These are phyloP conservation scores for Brachionus rotundiformis DNA, from an alignment of 1,140 invertebrate species.

Conservation along the genomic window DNA sequence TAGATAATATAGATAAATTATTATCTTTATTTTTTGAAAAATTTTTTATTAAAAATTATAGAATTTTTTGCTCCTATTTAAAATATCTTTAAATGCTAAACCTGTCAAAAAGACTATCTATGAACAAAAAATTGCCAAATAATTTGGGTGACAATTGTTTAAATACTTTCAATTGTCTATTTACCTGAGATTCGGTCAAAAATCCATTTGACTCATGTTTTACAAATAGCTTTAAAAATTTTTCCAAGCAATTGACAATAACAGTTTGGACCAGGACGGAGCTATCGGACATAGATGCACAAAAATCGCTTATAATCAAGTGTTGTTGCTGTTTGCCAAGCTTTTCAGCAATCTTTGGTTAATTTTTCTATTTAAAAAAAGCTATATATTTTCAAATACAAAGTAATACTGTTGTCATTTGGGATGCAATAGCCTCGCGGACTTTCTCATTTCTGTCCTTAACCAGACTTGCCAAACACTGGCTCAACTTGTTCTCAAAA, in stretches of 20 bases:
- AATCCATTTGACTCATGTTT: conserved; percentile 39
- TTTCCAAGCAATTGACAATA: not conserved
- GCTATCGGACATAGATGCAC: not conserved
- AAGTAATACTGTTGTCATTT: not conserved
- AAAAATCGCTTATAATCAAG: conserved; percentile 45
- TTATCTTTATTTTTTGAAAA: too few relatives aligned
- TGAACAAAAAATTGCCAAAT: too few relatives aligned
- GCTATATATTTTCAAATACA: not conserved
- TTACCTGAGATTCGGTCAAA: conserved; percentile 20
- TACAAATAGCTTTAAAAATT: conserved; percentile 33
- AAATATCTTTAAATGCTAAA: too few relatives aligned
- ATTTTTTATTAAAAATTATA: too few relatives aligned
- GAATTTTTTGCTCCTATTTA: too few relatives aligned
- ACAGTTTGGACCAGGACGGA: not conserved
- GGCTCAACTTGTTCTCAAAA: conserved; percentile 38
- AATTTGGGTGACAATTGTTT: too few relatives aligned
- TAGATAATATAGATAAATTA: too few relatives aligned
- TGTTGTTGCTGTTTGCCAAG: conserved; percentile 18
- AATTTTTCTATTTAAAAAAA: not conserved
- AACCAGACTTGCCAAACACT: conserved; percentile 22
- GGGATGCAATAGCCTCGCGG: not conserved
- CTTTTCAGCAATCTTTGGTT: not conserved
- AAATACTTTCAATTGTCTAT: not conserved
- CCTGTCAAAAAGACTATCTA: too few relatives aligned
- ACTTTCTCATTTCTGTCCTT: conserved; percentile 43